Conservation (phyloP, 1,140 invertebrate genomes). For the Cydia splendana region DNA sequence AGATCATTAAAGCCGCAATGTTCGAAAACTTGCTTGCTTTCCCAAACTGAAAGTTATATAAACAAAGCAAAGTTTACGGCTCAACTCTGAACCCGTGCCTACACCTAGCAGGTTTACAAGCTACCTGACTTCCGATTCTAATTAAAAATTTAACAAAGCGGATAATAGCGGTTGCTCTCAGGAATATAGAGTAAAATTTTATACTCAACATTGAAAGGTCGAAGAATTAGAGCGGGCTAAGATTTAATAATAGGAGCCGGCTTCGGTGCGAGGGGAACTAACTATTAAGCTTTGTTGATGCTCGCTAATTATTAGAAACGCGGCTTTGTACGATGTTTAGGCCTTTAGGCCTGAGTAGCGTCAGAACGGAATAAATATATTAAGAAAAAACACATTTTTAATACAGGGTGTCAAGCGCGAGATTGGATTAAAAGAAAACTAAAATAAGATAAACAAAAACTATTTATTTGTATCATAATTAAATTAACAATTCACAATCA, state of each 20-base stretch:
- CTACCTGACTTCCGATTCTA: slow-evolving; percentile 64
- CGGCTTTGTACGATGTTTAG: slow-evolving; percentile 4
- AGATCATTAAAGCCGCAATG: slow-evolving; percentile 78
- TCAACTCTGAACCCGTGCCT: slow-evolving; percentile 69
- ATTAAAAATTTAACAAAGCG: slow-evolving; percentile 73
- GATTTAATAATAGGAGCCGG: slow-evolving; percentile 26
- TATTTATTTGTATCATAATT: too few relatives aligned
- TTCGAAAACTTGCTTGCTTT: slow-evolving; percentile 75
- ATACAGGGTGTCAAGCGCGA: too few relatives aligned
- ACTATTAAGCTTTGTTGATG: slow-evolving; percentile 30
- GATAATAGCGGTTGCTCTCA: slow-evolving; percentile 52
- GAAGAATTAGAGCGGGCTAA: slow-evolving; percentile 28
- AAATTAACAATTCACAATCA: too few relatives aligned
- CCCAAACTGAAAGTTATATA: slow-evolving; percentile 68
- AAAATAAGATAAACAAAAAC: too few relatives aligned
- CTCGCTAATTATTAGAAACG: slow-evolving; percentile 17
- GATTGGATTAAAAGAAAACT: too few relatives aligned
- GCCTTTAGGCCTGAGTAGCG: not conserved
- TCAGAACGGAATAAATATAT: not conserved
- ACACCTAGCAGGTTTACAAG: slow-evolving; percentile 62
- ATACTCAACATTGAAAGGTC: slow-evolving; percentile 39
- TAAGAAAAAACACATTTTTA: too few relatives aligned
- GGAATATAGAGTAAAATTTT: slow-evolving; percentile 49
- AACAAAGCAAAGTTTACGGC: slow-evolving; percentile 71
- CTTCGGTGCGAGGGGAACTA: slow-evolving; percentile 3